Evolutionary conservation across 2,888 invertebrate species (phyloP), one percentile per base, ranked within the genome.

Genomic region (Tachina fera): DNA sequence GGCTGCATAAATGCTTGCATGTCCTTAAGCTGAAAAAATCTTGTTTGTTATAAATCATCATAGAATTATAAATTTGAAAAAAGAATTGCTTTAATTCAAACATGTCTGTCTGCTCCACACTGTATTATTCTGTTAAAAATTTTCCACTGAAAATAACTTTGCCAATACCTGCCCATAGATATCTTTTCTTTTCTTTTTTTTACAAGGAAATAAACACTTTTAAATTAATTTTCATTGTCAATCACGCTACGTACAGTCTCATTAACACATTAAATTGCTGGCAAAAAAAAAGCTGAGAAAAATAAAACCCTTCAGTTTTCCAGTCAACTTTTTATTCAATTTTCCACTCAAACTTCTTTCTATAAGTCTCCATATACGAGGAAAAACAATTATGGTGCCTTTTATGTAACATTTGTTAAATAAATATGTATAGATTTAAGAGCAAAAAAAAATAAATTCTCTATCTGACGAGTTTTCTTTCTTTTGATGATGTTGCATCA

Each of bases 351-450:
- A 72, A 61, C 61, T 68, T 61, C 31, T 63, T 63, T 14, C 49
- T 75, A 8, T 63, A 3, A 14, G 10, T 41, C 9, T 14, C 76
- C 83, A 61, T 83, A 80, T 86, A 76, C 31, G 83, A 19, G 6
- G 22, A 72, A 68, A 86, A 83, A 76, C 86, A 76, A 86, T 86
- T 86, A 83, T 53, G 76, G 61, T 83, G 19, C 86, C 86, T 86
- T 86, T 86, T 86, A 83, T 76, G 83, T 80, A 76, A 76, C 47
- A 76, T 80, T 75, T 68, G 71, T 86, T 68, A 72, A 83, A 83
- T 86, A 84, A 83, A 83, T 86, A 84, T 83, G 60, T 79, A 60
- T 75, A 75, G 75, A 49, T 49, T 61, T 76, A 56, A 31, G 31
- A 2, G 31, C 22, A 31, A 31, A 31, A 31, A 4, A 31, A 31